Evolutionary conservation across 1,140 invertebrate genomes (phyloP), one percentile per base, ranked within the genome.

Genomic region (Lutraria rhynchaena): DNA sequence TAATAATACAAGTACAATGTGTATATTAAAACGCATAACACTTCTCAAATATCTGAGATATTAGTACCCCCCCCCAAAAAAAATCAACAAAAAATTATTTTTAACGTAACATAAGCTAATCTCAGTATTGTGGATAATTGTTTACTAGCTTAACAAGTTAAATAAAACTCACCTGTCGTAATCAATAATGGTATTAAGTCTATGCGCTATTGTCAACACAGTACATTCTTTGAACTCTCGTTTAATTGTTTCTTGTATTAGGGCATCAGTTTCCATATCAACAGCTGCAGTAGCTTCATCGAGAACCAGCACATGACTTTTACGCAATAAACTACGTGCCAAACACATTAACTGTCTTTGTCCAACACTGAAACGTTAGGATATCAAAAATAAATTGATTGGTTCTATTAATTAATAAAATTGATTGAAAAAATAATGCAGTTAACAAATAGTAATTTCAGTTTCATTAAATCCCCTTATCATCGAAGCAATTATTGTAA

Each of bases 121-220:
- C 35, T 27, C 5, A 11, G 13, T 31, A 11, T 11, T 63, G 5
- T 31, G 35, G 9, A 15, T 11, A 27, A 5, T 35, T 19, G n/a
- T n/a, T n/a, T n/a, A n/a, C n/a, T n/a, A n/a, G n/a, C n/a, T n/a
- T n/a, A n/a, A n/a, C n/a, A n/a, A n/a, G n/a, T n/a, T n/a, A 55
- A n/a, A 22, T 29, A 33, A 55, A 13, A 17, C 31, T 60, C 22
- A 88, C 88, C 81, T 88, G 78, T 88, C 87, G 63, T 87, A 89
- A 86, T 96, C 95, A 93, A 96, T 95, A 24, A 41, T 95, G 0
- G 95, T 97, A 81, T 96, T 94, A 3, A 97, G 91, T 15, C 96
- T 93, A 93, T 97, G 96, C 4, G 96, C 96, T 37, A 97, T 96
- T 0, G 96, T 97, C 11, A 97, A 88, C 1, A 97, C 95, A 0